Conservation (phyloP, 2,888 invertebrate genomes). For the Thecophora atra region DNA sequence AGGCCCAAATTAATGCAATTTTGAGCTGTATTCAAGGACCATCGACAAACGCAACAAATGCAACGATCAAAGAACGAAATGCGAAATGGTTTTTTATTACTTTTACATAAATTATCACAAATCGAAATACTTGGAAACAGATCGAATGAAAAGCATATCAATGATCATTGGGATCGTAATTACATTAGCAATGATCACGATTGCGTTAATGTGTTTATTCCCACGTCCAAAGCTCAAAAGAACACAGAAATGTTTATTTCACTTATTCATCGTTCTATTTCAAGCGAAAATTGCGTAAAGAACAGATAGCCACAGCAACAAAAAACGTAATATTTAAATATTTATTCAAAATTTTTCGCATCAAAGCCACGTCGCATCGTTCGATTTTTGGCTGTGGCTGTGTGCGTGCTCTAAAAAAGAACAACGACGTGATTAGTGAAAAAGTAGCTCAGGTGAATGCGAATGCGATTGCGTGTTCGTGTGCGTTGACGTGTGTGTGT, state of each 20-base stretch:
- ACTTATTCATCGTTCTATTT: slow-evolving; percentile 35
- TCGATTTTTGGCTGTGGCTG: background rate
- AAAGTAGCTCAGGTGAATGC: background rate
- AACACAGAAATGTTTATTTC: slow-evolving; percentile 18
- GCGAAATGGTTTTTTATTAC: too few relatives aligned
- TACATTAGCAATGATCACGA: background rate
- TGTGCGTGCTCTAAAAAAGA: background rate
- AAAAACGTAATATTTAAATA: slow-evolving; percentile 11
- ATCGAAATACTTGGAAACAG: too few relatives aligned
- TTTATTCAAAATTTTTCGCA: background rate
- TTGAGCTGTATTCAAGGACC: too few relatives aligned
- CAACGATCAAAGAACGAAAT: too few relatives aligned
- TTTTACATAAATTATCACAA: too few relatives aligned
- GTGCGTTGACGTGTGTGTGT: background rate
- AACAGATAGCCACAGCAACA: background rate
- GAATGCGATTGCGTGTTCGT: background rate
- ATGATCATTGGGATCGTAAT: too few relatives aligned
- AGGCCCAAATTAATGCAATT: too few relatives aligned
- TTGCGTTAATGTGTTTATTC: background rate
- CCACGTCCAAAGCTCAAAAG: background rate
- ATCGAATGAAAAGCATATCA: too few relatives aligned
- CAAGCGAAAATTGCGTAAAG: slow-evolving; percentile 28
- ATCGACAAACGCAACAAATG: too few relatives aligned
- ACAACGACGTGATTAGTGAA: background rate
- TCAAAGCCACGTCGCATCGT: background rate